A percentile compares a stretch with the other conserved stretches of the same genome.
Evolutionary conservation across 2,888 invertebrate genomes (phyloP).

Genomic region (Drosophila formosana): DNA sequence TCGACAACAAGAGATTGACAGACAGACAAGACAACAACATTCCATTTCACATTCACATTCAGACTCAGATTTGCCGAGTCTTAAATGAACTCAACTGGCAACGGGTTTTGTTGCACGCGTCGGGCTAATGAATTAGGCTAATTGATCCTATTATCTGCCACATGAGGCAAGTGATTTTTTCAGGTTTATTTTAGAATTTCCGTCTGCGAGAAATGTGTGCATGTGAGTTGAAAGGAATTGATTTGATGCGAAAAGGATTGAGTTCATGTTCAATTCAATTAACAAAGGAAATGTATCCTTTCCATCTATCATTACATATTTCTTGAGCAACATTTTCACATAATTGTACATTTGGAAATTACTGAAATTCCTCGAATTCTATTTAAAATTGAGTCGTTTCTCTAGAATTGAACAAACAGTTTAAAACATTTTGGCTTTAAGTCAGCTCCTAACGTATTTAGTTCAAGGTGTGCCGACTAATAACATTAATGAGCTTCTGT

Average conservation of each 20-base stretch:
- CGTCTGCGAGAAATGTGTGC: background rate
- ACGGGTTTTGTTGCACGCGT: background rate
- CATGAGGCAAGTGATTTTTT: slow-evolving; percentile 5
- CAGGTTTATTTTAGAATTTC: background rate
- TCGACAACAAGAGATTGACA: slow-evolving; percentile 17
- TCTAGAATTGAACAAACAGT: no score
- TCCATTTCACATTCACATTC: slow-evolving; percentile 4
- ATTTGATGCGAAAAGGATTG: background rate
- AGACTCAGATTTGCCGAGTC: background rate
- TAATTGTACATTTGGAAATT: no score
- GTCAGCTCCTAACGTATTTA: background rate
- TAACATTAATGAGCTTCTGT: background rate
- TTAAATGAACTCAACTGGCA: slow-evolving; percentile 31
- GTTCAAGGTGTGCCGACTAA: background rate
- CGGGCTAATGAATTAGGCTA: slow-evolving; percentile 42
- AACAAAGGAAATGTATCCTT: no score
- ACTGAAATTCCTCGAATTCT: no score
- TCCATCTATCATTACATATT: no score
- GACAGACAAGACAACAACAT: slow-evolving; percentile 4
- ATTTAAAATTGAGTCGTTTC: no score
- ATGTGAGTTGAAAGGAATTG: background rate
- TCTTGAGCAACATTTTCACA: no score
- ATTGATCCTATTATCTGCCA: slow-evolving; percentile 46
- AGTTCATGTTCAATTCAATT: background rate
- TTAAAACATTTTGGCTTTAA: no score